These are phyloP conservation scores for Phrynosoma platyrhinos DNA, from an alignment of 2,113 vertebrate genomes.

Conservation along the genomic window DNA sequence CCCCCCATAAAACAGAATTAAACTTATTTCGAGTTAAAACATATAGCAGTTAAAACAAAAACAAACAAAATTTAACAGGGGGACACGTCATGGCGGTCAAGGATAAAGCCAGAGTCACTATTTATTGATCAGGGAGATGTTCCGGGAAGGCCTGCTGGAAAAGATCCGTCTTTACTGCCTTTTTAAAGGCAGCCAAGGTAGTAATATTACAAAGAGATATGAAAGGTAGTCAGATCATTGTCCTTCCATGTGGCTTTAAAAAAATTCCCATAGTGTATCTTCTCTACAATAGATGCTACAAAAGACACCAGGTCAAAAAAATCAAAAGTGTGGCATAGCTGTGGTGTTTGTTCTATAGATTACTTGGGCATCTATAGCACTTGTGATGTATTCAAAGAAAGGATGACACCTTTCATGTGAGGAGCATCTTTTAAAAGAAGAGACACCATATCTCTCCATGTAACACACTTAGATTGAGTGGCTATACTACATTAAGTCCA, in stretches of 20 bases:
- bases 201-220: background rate
- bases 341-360: background rate
- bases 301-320: constrained; percentile 2
- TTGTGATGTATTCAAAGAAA: background rate
- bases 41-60: too few relatives aligned
- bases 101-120: too few relatives aligned
- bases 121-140: too few relatives aligned
- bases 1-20: too few relatives aligned
- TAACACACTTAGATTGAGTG: background rate
- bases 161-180: too few relatives aligned
- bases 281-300: background rate
- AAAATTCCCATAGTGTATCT: background rate
- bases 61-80: too few relatives aligned
- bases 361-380: background rate
- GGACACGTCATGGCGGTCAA: too few relatives aligned
- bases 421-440: background rate
- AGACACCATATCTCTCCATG: background rate
- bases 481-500: background rate
- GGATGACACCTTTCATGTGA: background rate
- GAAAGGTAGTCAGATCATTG: background rate
- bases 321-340: background rate
- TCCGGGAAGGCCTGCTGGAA: too few relatives aligned
- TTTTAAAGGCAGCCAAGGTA: too few relatives aligned
- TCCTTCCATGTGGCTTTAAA: background rate
- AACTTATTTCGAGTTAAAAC: too few relatives aligned